Evolutionary conservation across 2,888 invertebrate genomes (phyloP).

Genomic region (Chaetogeoica ovagalla): DNA sequence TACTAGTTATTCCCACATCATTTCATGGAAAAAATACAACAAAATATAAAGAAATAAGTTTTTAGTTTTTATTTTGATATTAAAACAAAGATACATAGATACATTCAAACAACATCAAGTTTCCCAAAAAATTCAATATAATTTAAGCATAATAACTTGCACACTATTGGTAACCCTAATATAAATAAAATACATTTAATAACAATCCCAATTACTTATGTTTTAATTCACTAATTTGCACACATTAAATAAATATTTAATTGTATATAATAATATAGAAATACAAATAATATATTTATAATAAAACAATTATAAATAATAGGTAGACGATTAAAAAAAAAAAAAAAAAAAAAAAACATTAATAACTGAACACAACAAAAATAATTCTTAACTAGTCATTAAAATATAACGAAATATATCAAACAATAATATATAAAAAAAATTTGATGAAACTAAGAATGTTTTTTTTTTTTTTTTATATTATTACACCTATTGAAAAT

Average conservation of each 20-base stretch:
- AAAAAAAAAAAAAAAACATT: neutral
- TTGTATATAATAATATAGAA: slow-evolving; percentile 9
- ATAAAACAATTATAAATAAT: slow-evolving; percentile 28
- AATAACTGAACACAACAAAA: slow-evolving; percentile 46
- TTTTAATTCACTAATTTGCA: slow-evolving; percentile 30
- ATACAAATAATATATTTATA: slow-evolving; percentile 10
- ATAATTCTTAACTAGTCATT: slow-evolving; percentile 22
- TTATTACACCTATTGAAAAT: slow-evolving; percentile 5
- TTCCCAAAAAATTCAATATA: slow-evolving; percentile 20
- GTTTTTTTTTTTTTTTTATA: slow-evolving; percentile 2
- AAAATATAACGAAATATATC: slow-evolving; percentile 16
- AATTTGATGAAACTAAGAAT: neutral
- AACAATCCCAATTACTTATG: neutral
- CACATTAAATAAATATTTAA: slow-evolving; percentile 18
- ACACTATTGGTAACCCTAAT: slow-evolving; percentile 30
- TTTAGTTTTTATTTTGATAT: neutral
- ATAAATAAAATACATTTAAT: slow-evolving; percentile 16
- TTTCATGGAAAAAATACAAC: neutral
- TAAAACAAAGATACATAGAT: slow-evolving; percentile 20
- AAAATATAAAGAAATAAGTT: neutral
- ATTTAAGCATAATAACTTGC: slow-evolving; percentile 6
- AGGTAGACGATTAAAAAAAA: slow-evolving; percentile 7
- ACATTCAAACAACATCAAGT: slow-evolving; percentile 27
- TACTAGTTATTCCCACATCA: too few species aligned
- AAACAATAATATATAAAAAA: neutral